Base-by-base conservation (phyloP, 1,140 invertebrate species). In the Temnothorax longispinosus region DNA sequence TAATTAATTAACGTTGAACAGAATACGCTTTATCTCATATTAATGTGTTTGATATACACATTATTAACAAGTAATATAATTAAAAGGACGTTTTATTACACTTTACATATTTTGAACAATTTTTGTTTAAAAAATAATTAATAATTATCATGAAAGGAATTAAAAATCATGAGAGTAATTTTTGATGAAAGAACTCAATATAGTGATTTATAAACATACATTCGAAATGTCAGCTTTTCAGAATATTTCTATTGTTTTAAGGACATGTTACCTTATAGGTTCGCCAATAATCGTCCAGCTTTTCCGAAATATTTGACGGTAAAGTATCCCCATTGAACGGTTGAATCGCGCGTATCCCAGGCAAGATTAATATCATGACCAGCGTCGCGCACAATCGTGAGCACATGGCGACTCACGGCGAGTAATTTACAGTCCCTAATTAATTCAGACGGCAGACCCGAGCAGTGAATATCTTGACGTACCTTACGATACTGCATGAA, bases 251-350 rank as follows among this genome's bases (percentile, higher is more conserved):
- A 13, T 65, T 4, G 10, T 50, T 56, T 82, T 21, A 58, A 47
- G 0, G 1, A 50, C 0, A 74, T 1, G 13, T 76, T 60, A 95
- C 95, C 94, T 95, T 95, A 76, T 94, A 95, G 6, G 71, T 44
- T 38, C 91, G 71, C 95, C 95, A 95, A 78, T 93, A 94, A 11
- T 94, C 92, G 67, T 94, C 87, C 21, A 95, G 67, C 38, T 88
- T 86, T 52, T 90, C 64, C 0, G 94, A 93, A 52, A 94, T 69
- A 44, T 91, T 78, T 0, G 74, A 13, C 0, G 94, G 91, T 8
- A 94, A 87, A 15, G 18, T 78, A 5, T 78, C 44, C 15, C 65
- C 58, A 32, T 27, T 44, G 38, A 91, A 88, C 41, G 71, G 11
- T 54, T 69, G 75, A 13, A 78, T 64, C 2, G 80, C 87, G 6